phyloP scores from a whole-genome alignment of 2,113 vertebrate genomes.

The Eurystomus gularis region DNA sequence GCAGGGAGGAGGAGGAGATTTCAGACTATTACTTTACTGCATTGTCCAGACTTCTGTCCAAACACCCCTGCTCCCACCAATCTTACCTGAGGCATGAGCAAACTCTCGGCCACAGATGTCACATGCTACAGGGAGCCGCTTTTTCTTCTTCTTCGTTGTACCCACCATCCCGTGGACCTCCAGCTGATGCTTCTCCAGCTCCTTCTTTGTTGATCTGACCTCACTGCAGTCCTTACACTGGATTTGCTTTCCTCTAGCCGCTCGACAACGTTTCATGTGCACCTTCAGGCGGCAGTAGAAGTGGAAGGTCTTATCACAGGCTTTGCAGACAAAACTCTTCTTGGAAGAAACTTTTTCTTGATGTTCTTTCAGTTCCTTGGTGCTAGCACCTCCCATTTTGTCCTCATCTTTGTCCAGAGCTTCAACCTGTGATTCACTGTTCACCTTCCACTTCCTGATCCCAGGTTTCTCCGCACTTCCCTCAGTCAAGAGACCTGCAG shows the following conservation, averaged over 20 bases:
- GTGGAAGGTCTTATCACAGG: slow-evolving; percentile 82
- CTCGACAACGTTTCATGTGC: slow-evolving; percentile 79
- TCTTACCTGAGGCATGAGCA: slow-evolving; percentile 84
- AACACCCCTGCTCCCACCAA: neutral
- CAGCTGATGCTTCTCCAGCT: slow-evolving; percentile 78
- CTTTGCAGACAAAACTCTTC: slow-evolving; percentile 78
- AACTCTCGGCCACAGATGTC: slow-evolving; percentile 85
- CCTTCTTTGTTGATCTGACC: slow-evolving; percentile 62
- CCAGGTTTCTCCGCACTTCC: neutral
- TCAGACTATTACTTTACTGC: neutral
- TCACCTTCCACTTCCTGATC: slow-evolving; percentile 42
- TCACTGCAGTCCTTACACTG: slow-evolving; percentile 73
- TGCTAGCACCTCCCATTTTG: neutral
- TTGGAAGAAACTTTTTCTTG: slow-evolving; percentile 51
- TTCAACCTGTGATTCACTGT: slow-evolving; percentile 30
- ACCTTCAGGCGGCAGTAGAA: slow-evolving; percentile 85
- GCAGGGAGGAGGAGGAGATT: neutral
- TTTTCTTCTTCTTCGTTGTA: slow-evolving; percentile 73
- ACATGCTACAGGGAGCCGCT: slow-evolving; percentile 71
- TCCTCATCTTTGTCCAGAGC: slow-evolving; percentile 31
- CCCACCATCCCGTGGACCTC: slow-evolving; percentile 61
- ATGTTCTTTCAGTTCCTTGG: neutral
- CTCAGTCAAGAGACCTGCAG: slow-evolving; percentile 56
- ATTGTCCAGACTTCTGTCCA: neutral
- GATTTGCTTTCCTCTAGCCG: slow-evolving; percentile 71